Evolutionary conservation across 2,888 invertebrate species (phyloP), one percentile per base, ranked within the genome.

Genomic region (Zootermopsis nevadensis): DNA sequence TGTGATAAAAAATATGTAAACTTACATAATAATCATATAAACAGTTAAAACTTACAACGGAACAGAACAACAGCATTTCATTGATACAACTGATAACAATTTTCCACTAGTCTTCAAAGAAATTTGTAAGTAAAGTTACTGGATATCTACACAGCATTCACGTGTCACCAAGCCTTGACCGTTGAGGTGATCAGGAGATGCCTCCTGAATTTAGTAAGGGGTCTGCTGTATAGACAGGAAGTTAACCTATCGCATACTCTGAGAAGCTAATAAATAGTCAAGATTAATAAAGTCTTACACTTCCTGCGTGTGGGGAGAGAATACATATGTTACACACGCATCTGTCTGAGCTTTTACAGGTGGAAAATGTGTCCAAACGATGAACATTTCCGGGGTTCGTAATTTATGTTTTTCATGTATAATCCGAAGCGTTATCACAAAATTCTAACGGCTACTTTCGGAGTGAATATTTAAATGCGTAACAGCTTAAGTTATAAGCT

Each of bases 261-360:
- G 69, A 33, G 69, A 69, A 33, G 33, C 69, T 33, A 69, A 69
- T 69, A 69, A 69, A 33, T 69, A 69, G 69, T 69, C 69, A 69
- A 31, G 69, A 69, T 69, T 69, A 69, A 33, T 69, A 69, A 33
- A 69, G 2, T 33, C 12, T 31, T 22, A 33, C 69, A 22, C 69
- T 69, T 69, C 69, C 69, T 69, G 69, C 33, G 66, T 66, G n/a
- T 66, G 27, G 8, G 66, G 66, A 33, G 69, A 33, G 33, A 33
- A 69, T 69, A 69, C 69, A 69, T 69, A 30, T 69, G 69, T 69
- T 33, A 12, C 4, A 30, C 30, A 33, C 69, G 33, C 69, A 33
- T 33, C 30, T 69, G 69, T 69, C 12, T 30, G 30, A 66, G 27
- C n/a, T 7, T 19, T 1, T 19, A 19, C 35, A 69, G 33, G 33